A percentile compares a stretch with the other conserved stretches of the same genome.
Conservation (phyloP, 2,113 vertebrate genomes). For the Gila orcuttii region DNA sequence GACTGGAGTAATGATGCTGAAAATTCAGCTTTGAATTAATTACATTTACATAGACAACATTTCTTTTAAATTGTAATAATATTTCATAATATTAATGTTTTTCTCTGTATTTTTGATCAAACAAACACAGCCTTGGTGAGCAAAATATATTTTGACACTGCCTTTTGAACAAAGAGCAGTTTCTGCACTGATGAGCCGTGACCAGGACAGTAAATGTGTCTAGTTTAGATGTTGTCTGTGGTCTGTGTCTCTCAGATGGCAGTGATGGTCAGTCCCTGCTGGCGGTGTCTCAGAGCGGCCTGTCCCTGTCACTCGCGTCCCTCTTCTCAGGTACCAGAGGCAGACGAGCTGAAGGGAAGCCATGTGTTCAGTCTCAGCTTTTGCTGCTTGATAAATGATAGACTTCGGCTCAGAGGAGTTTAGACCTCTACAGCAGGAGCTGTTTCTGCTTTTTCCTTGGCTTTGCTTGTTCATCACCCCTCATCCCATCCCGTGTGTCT, state of each 20-base stretch:
- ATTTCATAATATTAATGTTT: neutral
- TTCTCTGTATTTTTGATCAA: neutral
- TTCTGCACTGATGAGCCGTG: neutral
- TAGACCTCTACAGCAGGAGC: neutral
- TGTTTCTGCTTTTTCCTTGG: neutral
- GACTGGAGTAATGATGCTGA: too few species aligned
- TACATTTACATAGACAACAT: too few species aligned
- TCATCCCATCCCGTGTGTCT: neutral
- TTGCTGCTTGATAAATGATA: neutral
- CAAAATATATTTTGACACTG: too few species aligned
- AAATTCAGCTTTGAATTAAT: too few species aligned
- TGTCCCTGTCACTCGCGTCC: constrained; percentile 90
- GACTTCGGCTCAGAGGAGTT: neutral
- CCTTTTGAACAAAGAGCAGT: neutral
- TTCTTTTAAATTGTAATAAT: too few species aligned
- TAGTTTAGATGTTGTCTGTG: constrained; percentile 56
- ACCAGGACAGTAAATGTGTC: neutral
- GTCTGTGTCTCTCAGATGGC: constrained; percentile 89
- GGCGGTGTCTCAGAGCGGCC: constrained; percentile 88
- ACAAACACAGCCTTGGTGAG: neutral
- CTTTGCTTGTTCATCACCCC: neutral
- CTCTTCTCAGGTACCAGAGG: constrained; percentile 90
- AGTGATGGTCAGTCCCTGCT: constrained; percentile 90
- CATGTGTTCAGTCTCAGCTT: neutral
- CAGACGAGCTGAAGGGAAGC: neutral